Percentiles rank a stretch among this genome's conserved stretches.
Conservation (phyloP, 2,113 vertebrate genomes). For the Nerophis ophidion region DNA sequence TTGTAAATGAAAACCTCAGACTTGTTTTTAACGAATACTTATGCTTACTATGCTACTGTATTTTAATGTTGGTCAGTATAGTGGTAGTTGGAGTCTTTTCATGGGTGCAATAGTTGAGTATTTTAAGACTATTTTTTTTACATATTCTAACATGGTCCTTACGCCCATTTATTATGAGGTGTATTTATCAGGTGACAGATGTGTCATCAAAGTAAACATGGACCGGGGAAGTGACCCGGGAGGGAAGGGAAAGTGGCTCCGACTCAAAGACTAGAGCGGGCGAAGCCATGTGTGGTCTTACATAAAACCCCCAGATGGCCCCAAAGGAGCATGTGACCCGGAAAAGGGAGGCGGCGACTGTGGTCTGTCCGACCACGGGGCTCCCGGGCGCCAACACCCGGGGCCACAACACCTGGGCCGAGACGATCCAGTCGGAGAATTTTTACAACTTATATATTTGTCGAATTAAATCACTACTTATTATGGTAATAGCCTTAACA, state of each 20-base stretch:
- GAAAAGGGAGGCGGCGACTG: slow-evolving; percentile 23
- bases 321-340: slow-evolving; percentile 38
- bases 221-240: slow-evolving; percentile 23
- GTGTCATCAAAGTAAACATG: slow-evolving; percentile 3
- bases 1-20: too few relatives aligned
- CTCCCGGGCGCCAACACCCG: slow-evolving; percentile 32
- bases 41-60: too few relatives aligned
- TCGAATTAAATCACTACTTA: background rate
- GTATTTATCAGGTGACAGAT: background rate
- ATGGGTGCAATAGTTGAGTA: too few relatives aligned
- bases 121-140: too few relatives aligned
- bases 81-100: too few relatives aligned
- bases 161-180: too few relatives aligned
- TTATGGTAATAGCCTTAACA: too few relatives aligned
- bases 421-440: slow-evolving; percentile 21
- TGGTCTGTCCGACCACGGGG: slow-evolving; percentile 33
- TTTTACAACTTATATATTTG: slow-evolving; percentile 20
- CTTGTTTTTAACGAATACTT: too few relatives aligned
- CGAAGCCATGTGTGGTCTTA: slow-evolving; percentile 45
- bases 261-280: slow-evolving; percentile 16
- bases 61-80: too few relatives aligned
- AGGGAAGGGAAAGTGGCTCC: slow-evolving; percentile 25
- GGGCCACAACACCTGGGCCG: slow-evolving; percentile 50
- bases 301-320: slow-evolving; percentile 62
- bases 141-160: too few relatives aligned